Base-by-base conservation (phyloP, 2,797 vertebrate species). In the Rachycentron canadum region DNA sequence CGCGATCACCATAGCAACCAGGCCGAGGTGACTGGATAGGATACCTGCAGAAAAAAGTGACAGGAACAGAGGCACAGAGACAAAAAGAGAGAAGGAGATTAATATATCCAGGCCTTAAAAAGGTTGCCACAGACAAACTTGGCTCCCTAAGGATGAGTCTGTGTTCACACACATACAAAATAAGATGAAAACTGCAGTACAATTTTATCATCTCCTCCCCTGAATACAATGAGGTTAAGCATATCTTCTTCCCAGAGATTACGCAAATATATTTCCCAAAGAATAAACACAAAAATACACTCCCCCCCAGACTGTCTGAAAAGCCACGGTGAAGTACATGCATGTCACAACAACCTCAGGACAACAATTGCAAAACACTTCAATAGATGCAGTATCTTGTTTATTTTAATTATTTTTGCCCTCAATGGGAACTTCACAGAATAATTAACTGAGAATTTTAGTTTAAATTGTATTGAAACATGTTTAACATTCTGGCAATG, bases 11-110 rank as follows among this genome's bases (percentile, higher is more conserved):
- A 64, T 97, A 99, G 93, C 98, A 99, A 90, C 98, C 97, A 0
- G 97, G 97, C n/a, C 98, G 95, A 34, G 98, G 98, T 21, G 94
- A 95, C 17, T 97, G 98, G 92, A 99, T 98, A 61, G 97, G 97
- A 49, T 99, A 99, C 86, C 98, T 99, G 91, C 13, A 4, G 45
- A 78, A 80, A 70, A 73, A 26, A 79, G 26, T 73, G 38, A 67
- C 1, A 28, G 17, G 21, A 62, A 75, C 16, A 86, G 53, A 76
- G 53, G 76, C 19, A 30, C 62, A 40, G 40, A 71, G 49, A 50
- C 26, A 67, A 47, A 45, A 70, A 57, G 19, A 67, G 17, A 58
- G 55, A 43, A n/a, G 23, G 52, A 73, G 50, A 89, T 82, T 73
- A 86, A 74, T 78, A 63, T 32, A 83, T 73, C 25, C 23, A 75